phyloP scores from a whole-genome alignment of 37 sponge, comb jelly and placozoan genomes.

The Axinella damicornis region DNA sequence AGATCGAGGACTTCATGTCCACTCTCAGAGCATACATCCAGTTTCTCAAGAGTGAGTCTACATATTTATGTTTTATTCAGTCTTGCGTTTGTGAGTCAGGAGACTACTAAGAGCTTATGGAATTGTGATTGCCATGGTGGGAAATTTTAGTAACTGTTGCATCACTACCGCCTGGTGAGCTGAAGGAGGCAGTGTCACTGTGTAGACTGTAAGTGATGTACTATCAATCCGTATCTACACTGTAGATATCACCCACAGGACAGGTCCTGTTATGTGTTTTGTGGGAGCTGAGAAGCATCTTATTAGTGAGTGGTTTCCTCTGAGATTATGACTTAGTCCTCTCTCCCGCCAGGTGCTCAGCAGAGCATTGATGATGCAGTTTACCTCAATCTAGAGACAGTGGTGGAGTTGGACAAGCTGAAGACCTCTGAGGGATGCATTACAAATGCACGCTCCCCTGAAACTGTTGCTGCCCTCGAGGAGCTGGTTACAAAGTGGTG shows the following conservation, averaged over 20 bases:
- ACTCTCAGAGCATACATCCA: slow-evolving; percentile 54
- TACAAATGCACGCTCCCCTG: slow-evolving; percentile 59
- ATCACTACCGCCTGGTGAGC: too few species aligned
- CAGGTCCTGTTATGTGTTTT: neutral
- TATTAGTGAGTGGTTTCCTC: too few species aligned
- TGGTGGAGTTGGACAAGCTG: slow-evolving; percentile 59
- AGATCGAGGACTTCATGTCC: slow-evolving; percentile 52
- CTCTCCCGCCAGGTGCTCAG: slow-evolving; percentile 63
- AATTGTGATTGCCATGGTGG: too few species aligned
- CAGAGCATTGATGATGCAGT: slow-evolving; percentile 77
- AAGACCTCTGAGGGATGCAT: slow-evolving; percentile 65
- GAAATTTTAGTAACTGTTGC: too few species aligned
- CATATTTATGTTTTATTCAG: neutral
- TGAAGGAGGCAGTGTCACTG: too few species aligned
- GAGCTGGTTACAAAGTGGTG: slow-evolving; percentile 83
- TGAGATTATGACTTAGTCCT: too few species aligned
- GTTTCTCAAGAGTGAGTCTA: slow-evolving; percentile 68
- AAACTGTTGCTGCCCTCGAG: slow-evolving; percentile 79
- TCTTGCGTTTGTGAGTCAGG: neutral
- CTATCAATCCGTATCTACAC: too few species aligned
- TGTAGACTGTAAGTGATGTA: too few species aligned
- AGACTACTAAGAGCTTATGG: neutral
- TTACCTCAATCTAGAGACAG: slow-evolving; percentile 50
- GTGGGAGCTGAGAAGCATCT: too few species aligned
- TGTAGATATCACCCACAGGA: too few species aligned